phyloP scores from a whole-genome alignment of 2,888 invertebrate species.

The Andrena praecox region DNA sequence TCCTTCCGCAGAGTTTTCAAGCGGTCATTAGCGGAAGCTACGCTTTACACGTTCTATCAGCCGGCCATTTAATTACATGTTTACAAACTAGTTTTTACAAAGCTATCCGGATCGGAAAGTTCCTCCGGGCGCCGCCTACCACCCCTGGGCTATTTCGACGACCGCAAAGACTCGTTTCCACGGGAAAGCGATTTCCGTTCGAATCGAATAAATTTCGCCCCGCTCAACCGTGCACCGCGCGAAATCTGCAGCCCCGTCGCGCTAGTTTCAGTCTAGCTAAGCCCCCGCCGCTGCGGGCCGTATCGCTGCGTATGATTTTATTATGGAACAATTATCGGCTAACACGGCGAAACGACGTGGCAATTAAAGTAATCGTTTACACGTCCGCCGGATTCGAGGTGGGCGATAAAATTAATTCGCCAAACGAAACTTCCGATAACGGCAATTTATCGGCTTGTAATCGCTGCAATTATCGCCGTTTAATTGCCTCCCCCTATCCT shows the following conservation, averaged over 20 bases:
- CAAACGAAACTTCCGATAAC: slow-evolving; percentile 56
- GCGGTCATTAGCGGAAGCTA: slow-evolving; percentile 33
- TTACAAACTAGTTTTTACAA: slow-evolving; percentile 32
- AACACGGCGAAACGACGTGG: slow-evolving; percentile 21
- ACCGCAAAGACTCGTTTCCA: slow-evolving; percentile 35
- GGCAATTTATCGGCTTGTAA: slow-evolving; percentile 55
- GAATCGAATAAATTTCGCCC: slow-evolving; percentile 40
- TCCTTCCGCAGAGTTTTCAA: slow-evolving; percentile 8
- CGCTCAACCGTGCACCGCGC: background rate
- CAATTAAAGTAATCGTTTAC: slow-evolving; percentile 66
- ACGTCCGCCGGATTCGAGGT: background rate
- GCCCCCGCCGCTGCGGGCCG: background rate
- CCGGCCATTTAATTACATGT: slow-evolving; percentile 40
- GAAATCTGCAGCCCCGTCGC: background rate
- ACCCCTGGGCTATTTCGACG: slow-evolving; percentile 12
- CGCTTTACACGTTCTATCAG: slow-evolving; percentile 19
- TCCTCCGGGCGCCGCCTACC: background rate
- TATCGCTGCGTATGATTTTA: slow-evolving; percentile 21
- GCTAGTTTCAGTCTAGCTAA: slow-evolving; percentile 14
- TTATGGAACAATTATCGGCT: slow-evolving; percentile 53
- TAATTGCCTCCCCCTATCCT: slow-evolving; percentile 51
- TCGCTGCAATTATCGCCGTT: slow-evolving; percentile 60
- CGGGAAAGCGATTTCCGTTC: slow-evolving; percentile 19
- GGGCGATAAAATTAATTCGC: slow-evolving; percentile 55
- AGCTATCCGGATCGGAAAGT: slow-evolving; percentile 20